phyloP scores from a whole-genome alignment of 2,797 vertebrate genomes.

The Danio kyathit region DNA sequence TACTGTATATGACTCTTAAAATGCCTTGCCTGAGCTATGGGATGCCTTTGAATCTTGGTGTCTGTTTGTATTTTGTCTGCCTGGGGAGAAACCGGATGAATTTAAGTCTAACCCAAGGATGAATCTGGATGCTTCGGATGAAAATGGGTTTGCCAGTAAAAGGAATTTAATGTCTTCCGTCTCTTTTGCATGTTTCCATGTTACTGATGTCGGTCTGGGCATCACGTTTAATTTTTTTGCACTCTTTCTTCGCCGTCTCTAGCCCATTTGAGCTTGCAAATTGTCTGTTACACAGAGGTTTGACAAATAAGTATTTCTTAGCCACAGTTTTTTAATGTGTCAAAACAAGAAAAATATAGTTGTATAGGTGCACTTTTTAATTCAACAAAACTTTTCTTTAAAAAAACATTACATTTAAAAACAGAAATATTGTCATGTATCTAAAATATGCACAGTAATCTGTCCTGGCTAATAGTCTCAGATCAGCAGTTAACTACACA shows the following conservation, averaged over 20 bases:
- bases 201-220: constrained; percentile 15
- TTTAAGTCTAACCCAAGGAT: constrained; percentile 15
- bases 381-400: too few relatives aligned
- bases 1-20: constrained; percentile 17
- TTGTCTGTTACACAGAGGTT: constrained; percentile 34
- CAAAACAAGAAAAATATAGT: too few relatives aligned
- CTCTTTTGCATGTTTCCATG: constrained; percentile 45
- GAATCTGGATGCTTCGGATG: not conserved
- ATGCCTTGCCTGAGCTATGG: constrained; percentile 34
- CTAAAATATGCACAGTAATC: too few relatives aligned
- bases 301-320: too few relatives aligned
- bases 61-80: constrained; percentile 36
- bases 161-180: constrained; percentile 26
- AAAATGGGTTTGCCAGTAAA: constrained; percentile 20
- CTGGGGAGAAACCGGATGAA: constrained; percentile 16
- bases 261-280: constrained; percentile 23
- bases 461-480: too few relatives aligned
- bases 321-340: too few relatives aligned
- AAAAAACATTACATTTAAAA: too few relatives aligned
- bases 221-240: constrained; percentile 1
- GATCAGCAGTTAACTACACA: too few relatives aligned
- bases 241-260: constrained; percentile 2
- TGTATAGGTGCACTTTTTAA: too few relatives aligned
- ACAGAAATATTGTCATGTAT: too few relatives aligned
- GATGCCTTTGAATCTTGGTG: constrained; percentile 34